phyloP scores from a whole-genome alignment of 1,140 invertebrate species.

The Drosophila insularis region DNA sequence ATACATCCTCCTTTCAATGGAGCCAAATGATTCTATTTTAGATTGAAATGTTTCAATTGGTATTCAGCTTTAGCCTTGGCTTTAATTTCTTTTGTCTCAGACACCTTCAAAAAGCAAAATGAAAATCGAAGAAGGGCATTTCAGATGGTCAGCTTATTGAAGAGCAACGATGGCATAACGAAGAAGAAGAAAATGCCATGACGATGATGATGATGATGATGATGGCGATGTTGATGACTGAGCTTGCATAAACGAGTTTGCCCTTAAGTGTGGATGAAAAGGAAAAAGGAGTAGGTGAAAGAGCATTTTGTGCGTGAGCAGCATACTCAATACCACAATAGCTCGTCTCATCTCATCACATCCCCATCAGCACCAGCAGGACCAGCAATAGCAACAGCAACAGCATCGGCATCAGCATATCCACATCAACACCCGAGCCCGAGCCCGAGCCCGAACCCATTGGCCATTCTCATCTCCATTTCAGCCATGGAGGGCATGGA shows the following conservation, averaged over 20 bases:
- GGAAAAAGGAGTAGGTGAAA: constrained; percentile 15
- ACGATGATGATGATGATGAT: constrained; percentile 19
- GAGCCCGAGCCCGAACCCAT: neutral
- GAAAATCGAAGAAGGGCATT: constrained; percentile 3
- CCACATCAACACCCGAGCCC: neutral
- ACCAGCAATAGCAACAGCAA: neutral
- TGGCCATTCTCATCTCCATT: constrained; percentile 3
- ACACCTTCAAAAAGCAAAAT: neutral
- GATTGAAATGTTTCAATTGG: neutral
- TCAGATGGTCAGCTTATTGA: constrained; percentile 46
- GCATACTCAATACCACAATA: constrained; percentile 58
- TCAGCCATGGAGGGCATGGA: neutral
- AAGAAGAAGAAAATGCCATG: constrained; percentile 29
- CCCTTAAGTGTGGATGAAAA: constrained; percentile 56
- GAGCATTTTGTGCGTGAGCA: constrained; percentile 66
- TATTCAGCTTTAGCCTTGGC: neutral
- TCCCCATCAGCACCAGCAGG: neutral
- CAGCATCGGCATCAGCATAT: neutral
- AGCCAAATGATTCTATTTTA: no score
- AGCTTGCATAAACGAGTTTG: constrained; percentile 75
- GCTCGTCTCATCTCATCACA: constrained; percentile 19
- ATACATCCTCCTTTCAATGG: no score
- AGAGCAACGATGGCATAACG: constrained; percentile 12
- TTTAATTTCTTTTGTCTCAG: neutral
- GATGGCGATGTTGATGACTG: constrained; percentile 62